phyloP scores from a whole-genome alignment of 2,888 invertebrate genomes.

The Pedicia rivosa region DNA sequence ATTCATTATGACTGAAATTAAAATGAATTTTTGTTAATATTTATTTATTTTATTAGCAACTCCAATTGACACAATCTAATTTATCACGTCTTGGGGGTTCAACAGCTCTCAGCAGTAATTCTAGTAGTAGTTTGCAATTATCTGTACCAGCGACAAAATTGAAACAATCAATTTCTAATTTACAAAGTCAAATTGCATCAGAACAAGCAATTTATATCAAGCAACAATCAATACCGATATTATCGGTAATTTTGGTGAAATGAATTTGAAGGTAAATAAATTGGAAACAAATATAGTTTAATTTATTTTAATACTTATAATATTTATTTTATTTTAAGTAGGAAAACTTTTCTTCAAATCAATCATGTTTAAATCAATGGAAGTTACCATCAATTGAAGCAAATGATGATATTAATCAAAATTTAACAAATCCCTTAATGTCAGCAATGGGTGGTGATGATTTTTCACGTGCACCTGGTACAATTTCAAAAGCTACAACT shows the following conservation, averaged over 20 bases:
- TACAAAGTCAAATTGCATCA: constrained; percentile 86
- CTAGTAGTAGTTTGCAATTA: constrained; percentile 45
- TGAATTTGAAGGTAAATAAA: constrained; percentile 49
- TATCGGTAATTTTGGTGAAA: constrained; percentile 65
- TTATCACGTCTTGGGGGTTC: constrained; percentile 21
- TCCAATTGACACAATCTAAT: constrained; percentile 30
- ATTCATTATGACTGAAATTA: not conserved
- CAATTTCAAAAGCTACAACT: constrained; percentile 54
- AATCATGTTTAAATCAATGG: constrained; percentile 84
- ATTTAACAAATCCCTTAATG: constrained; percentile 1
- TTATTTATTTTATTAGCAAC: constrained; percentile 19
- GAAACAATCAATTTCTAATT: constrained; percentile 79
- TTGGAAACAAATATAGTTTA: not conserved
- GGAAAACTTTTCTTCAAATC: constrained; percentile 25
- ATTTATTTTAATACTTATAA: not conserved
- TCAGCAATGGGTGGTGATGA: constrained; percentile 56
- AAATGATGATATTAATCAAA: constrained; percentile 9
- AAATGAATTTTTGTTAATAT: not conserved
- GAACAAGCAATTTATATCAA: constrained; percentile 88
- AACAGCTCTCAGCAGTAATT: constrained; percentile 15
- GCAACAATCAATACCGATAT: constrained; percentile 27
- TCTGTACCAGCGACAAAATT: constrained; percentile 82
- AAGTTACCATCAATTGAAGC: constrained; percentile 76
- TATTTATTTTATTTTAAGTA: constrained; percentile 6
- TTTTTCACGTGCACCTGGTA: constrained; percentile 82